Evolutionary conservation across 1,140 invertebrate species (phyloP).

Genomic region (Drosophila micromelanica): DNA sequence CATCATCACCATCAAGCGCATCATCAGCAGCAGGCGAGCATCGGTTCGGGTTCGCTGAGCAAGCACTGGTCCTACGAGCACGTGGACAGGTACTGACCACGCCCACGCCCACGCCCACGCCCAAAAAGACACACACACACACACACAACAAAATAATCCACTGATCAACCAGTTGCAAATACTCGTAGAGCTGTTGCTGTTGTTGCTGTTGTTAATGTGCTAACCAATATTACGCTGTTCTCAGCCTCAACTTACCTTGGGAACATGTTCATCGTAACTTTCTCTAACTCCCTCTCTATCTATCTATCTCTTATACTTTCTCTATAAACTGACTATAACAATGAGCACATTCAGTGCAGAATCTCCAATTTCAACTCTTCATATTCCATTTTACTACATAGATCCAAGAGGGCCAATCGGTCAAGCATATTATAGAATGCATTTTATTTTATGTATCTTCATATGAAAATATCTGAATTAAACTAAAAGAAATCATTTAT

Average conservation of each 20-base stretch:
- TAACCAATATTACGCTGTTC: neutral
- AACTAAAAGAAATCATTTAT: no score
- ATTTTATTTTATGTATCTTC: neutral
- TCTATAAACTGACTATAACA: neutral
- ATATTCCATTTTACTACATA: no score
- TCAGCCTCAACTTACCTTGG: slow-evolving; percentile 7
- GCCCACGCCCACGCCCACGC: slow-evolving; percentile 51
- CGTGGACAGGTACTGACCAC: slow-evolving; percentile 79
- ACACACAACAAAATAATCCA: neutral
- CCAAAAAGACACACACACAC: neutral
- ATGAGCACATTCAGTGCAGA: neutral
- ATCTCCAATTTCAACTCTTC: neutral
- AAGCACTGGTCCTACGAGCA: slow-evolving; percentile 84
- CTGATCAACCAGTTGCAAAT: slow-evolving; percentile 14
- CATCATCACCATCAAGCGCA: slow-evolving; percentile 56
- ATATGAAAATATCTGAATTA: neutral
- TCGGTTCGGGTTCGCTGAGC: slow-evolving; percentile 73
- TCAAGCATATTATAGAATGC: no score
- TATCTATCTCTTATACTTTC: slow-evolving; percentile 11
- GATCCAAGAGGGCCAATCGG: no score
- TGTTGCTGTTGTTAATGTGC: slow-evolving; percentile 38
- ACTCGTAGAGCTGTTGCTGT: slow-evolving; percentile 44
- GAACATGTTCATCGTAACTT: slow-evolving; percentile 22
- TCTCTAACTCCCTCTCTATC: slow-evolving; percentile 5
- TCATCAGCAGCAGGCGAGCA: slow-evolving; percentile 84